These are phyloP conservation scores for Blastobasis lacticolella DNA, from an alignment of 2,888 invertebrate genomes.

Conservation along the genomic window DNA sequence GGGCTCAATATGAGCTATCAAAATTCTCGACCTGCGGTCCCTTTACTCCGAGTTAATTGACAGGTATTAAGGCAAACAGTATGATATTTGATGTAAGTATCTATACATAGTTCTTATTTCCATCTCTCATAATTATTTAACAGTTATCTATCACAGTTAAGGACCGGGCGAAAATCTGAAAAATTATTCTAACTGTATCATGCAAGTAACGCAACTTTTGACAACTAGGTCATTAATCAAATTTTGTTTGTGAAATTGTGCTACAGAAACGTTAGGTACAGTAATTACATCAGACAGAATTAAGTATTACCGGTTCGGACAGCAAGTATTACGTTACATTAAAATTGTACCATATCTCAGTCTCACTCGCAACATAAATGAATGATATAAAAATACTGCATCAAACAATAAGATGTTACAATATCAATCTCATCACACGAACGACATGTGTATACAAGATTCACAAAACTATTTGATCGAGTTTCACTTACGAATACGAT, in stretches of 20 bases:
- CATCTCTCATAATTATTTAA: too few relatives aligned
- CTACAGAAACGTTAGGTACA: constrained; percentile 19
- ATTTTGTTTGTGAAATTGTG: constrained; percentile 30
- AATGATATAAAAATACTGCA: constrained; percentile 69
- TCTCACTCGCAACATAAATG: constrained; percentile 67
- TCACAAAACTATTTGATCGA: constrained; percentile 65
- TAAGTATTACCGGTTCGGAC: constrained; percentile 23
- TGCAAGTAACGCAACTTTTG: constrained; percentile 62
- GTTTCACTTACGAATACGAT: constrained; percentile 55
- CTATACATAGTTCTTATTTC: not conserved
- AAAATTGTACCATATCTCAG: constrained; percentile 69
- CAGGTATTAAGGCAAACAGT: constrained; percentile 28
- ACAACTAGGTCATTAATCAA: constrained; percentile 49
- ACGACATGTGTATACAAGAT: constrained; percentile 38
- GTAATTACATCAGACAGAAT: too few relatives aligned
- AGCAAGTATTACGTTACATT: constrained; percentile 47
- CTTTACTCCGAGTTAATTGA: constrained; percentile 45
- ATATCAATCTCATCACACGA: constrained; percentile 30
- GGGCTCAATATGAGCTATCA: constrained; percentile 71
- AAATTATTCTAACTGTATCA: constrained; percentile 62
- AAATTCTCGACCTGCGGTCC: constrained; percentile 61
- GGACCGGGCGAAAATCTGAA: constrained; percentile 72
- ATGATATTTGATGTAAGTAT: constrained; percentile 8
- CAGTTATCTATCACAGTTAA: constrained; percentile 52
- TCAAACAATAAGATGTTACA: constrained; percentile 50